Base-by-base conservation (phyloP, 1,140 invertebrate species). In the Triops longicaudatus region DNA sequence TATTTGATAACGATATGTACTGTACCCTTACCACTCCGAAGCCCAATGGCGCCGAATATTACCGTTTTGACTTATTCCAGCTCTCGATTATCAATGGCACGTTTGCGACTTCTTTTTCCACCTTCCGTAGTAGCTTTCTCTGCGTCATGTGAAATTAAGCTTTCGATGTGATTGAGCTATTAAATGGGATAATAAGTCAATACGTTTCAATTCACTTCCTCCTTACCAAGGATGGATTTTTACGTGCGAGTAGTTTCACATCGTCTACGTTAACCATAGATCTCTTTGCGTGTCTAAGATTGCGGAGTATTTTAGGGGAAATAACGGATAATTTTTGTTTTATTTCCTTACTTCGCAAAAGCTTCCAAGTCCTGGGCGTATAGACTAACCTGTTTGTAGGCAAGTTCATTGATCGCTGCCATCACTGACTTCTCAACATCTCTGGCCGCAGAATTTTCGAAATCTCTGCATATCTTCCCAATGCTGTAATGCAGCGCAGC, bases 291-390 rank as follows among this genome's bases (percentile, higher is more conserved):
- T 88, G 87, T 78, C 87, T 88, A 77, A 77, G 84, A 83, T 37
- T 4, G 31, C 2, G 31, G 78, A 77, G 77, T 27, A 75, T 74
- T 27, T 22, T 42, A n/a, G 74, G 26, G 43, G 44, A 28, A 78
- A 3, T 37, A 7, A 42, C 4, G 22, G 11, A n/a, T 12, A 74
- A 77, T 9, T 4, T 17, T 31, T 22, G 26, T n/a, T 44, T 71
- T 1, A 6, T 42, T 77, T 74, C 82, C 81, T 76, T 83, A 88
- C 87, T 87, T 88, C 10, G 86, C 84, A 83, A 88, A 88, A 28
- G 83, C 84, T 82, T 88, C 87, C 78, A 88, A 84, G 82, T 88
- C 87, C 11, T 82, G 71, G n/a, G 81, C 84, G 79, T 86, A 87
- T 5, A 86, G 75, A 42, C 79, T 76, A 26, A 88, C 74, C 81